phyloP scores from a whole-genome alignment of 1,140 invertebrate genomes.

The Seison nebaliae region DNA sequence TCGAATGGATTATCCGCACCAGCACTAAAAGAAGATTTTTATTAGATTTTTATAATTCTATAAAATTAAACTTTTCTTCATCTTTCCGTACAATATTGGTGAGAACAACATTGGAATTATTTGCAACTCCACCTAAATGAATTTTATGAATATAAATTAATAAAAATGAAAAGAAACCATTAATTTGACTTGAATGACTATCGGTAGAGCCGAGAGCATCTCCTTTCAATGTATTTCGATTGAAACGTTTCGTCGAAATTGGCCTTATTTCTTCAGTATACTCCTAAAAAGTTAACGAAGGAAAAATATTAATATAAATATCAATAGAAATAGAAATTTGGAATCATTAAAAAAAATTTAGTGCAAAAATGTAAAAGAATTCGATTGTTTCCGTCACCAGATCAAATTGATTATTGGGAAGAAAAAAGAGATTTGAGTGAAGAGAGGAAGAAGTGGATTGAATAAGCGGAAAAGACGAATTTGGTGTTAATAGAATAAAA shows the following conservation, averaged over 20 bases:
- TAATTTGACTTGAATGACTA: too few species aligned
- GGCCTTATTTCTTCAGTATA: too few species aligned
- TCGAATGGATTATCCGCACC: conserved; percentile 1
- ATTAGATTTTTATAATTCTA: conserved; percentile 1
- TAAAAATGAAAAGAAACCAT: too few species aligned
- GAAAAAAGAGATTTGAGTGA: neutral
- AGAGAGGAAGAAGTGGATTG: neutral
- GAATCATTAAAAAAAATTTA: neutral
- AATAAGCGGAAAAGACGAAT: neutral
- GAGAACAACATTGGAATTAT: neutral
- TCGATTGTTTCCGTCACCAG: too few species aligned
- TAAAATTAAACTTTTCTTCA: neutral
- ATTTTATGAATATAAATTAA: too few species aligned
- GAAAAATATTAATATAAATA: too few species aligned
- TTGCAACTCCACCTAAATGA: too few species aligned
- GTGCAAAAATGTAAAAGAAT: neutral
- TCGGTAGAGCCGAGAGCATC: too few species aligned
- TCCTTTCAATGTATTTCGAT: too few species aligned
- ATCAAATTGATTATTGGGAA: neutral
- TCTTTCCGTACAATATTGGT: neutral
- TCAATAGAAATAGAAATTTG: neutral
- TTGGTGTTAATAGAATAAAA: neutral
- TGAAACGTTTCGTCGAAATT: too few species aligned
- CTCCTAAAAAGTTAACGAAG: too few species aligned
- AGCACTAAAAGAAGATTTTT: conserved; percentile 2